phyloP scores from a whole-genome alignment of 2,888 invertebrate species.

The Idaea straminata region DNA sequence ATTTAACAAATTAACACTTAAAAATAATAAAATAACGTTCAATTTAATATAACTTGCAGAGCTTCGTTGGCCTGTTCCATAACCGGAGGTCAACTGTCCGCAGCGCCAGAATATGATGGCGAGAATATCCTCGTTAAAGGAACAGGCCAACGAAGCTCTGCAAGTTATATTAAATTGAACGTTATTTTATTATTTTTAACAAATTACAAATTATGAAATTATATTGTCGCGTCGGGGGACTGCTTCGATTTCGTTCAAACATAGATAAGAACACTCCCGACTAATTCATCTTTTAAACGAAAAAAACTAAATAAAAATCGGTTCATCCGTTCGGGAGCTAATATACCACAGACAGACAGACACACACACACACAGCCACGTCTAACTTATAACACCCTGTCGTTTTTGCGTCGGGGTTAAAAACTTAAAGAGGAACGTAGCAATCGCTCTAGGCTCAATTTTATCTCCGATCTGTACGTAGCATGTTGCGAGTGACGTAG shows the following conservation, averaged over 20 bases:
- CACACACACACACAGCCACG: too few species aligned
- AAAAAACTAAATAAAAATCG: too few species aligned
- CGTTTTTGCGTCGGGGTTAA: too few species aligned
- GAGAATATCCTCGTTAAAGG: constrained; percentile 74
- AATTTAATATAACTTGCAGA: constrained; percentile 23
- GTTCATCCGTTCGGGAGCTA: too few species aligned
- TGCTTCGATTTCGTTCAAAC: too few species aligned
- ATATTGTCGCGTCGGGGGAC: too few species aligned
- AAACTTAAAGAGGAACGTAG: background rate
- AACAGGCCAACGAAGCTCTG: constrained; percentile 38
- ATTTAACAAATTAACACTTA: too few species aligned
- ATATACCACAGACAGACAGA: too few species aligned
- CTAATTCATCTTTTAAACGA: too few species aligned
- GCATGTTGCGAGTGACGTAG: background rate
- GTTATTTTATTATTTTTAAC: constrained; percentile 24
- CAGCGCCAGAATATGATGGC: constrained; percentile 54
- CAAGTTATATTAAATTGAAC: constrained; percentile 23
- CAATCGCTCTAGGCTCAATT: constrained; percentile 4
- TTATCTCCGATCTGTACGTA: constrained; percentile 12
- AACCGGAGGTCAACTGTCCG: constrained; percentile 57
- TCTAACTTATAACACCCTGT: too few species aligned
- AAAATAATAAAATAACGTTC: constrained; percentile 25
- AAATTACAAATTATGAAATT: too few species aligned
- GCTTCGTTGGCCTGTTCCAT: constrained; percentile 47
- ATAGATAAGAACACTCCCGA: too few species aligned